Evolutionary conservation across 2,888 invertebrate species (phyloP).

Genomic region (Athetis lepigone): DNA sequence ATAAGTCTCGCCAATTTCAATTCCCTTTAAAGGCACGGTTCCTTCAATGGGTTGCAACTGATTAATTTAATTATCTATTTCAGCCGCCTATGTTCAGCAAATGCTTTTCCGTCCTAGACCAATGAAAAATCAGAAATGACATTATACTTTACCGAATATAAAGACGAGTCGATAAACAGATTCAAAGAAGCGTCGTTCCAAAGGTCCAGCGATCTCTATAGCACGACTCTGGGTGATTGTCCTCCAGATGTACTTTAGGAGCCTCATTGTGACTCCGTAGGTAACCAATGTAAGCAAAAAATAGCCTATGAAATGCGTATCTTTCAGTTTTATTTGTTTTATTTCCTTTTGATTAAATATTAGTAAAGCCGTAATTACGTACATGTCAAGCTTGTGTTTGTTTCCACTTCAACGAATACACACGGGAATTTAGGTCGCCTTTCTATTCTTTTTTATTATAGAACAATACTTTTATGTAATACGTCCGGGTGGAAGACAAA

Average conservation of each 20-base stretch:
- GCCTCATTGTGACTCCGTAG: constrained; percentile 64
- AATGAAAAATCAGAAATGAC: not conserved
- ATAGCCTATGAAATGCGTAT: constrained; percentile 15
- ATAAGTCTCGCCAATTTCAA: no score
- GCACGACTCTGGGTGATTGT: constrained; percentile 76
- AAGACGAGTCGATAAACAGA: constrained; percentile 79
- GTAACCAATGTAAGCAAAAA: constrained; percentile 16
- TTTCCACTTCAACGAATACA: constrained; percentile 38
- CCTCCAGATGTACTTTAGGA: constrained; percentile 69
- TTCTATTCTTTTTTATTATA: not conserved
- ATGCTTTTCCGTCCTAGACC: not conserved
- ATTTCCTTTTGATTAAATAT: constrained; percentile 21
- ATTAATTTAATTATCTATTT: no score
- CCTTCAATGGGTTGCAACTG: no score
- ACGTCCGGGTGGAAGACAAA: no score
- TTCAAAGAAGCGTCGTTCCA: constrained; percentile 80
- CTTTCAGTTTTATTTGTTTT: constrained; percentile 18
- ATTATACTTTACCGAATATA: constrained; percentile 76
- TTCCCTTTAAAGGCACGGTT: no score
- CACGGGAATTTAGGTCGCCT: not conserved
- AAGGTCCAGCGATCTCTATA: constrained; percentile 71
- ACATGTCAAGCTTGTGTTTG: constrained; percentile 27
- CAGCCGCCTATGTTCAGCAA: no score
- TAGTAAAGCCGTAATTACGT: constrained; percentile 26
- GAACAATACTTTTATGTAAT: no score